Percentiles rank a stretch among this genome's conserved stretches.
Conservation (phyloP, 2,113 vertebrate genomes). For the Boleophthalmus pectinirostris region DNA sequence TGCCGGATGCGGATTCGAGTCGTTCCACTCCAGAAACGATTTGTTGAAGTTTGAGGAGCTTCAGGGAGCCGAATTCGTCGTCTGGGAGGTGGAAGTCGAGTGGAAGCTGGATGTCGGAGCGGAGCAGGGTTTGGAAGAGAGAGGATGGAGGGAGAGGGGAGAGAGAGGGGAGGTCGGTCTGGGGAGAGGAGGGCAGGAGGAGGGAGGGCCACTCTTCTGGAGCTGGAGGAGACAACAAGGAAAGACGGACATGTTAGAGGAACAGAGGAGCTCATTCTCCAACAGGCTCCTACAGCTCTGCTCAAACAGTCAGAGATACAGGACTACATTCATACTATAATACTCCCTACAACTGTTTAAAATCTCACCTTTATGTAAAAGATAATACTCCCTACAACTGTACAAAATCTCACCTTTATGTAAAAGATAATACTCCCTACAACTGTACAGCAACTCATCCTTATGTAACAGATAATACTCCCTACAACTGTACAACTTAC, state of each 20-base stretch:
- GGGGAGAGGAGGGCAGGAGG: constrained; percentile 43
- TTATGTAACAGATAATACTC: too few species aligned
- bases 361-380: too few species aligned
- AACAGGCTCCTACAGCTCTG: too few species aligned
- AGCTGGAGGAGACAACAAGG: constrained; percentile 13
- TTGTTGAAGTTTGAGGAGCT: constrained; percentile 62
- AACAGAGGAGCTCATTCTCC: too few species aligned
- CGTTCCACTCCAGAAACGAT: constrained; percentile 37
- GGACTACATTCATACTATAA: too few species aligned
- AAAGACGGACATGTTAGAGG: background rate
- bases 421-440: too few species aligned
- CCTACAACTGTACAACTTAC: too few species aligned
- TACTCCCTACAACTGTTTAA: too few species aligned
- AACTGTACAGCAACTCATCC: too few species aligned
- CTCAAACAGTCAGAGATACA: too few species aligned
- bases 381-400: too few species aligned
- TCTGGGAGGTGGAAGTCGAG: constrained; percentile 73
- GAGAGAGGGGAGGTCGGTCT: constrained; percentile 4
- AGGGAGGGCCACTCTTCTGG: constrained; percentile 17
- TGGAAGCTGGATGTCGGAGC: constrained; percentile 41
- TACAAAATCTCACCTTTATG: too few species aligned
- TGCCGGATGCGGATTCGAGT: constrained; percentile 27
- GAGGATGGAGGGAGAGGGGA: background rate
- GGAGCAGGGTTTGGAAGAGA: constrained; percentile 5
- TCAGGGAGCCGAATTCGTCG: constrained; percentile 65